Base-by-base conservation (phyloP, 2,888 invertebrate species). In the Cryptus armator region DNA sequence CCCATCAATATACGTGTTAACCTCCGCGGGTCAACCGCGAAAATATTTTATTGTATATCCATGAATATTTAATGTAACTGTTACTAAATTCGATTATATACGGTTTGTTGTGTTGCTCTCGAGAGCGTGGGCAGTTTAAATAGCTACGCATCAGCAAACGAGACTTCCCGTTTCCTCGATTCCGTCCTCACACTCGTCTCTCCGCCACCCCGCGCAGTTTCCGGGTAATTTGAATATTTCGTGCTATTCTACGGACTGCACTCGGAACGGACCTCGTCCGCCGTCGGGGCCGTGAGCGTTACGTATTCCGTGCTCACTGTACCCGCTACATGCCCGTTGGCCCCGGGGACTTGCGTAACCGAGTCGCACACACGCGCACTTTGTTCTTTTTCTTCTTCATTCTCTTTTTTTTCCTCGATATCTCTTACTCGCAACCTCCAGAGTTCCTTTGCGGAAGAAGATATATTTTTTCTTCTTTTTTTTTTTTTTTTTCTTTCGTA, bases 181-280 rank as follows among this genome's bases (percentile, higher is more conserved):
- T 44, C 64, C 68, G 62, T 70, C 67, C 59, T 37, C 37, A 37
- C 37, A 7, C 62, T 32, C 72, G 7, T 48, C 10, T 43, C 64
- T 19, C 53, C 43, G 32, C 37, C 56, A n/a, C 53, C 70, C 48
- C 70, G 44, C 72, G 62, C 84, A 48, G 56, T 85, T 85, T 85
- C 75, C 85, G 82, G 85, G 82, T 85, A 79, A 85, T 85, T 85
- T 85, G 82, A 85, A 85, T 85, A 85, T 82, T 85, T 56, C 82
- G 79, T 78, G 71, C 68, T 56, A 75, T 48, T 12, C 53, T 48
- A 53, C 81, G 74, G 68, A 78, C 81, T 78, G 74, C 62, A 16
- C 70, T 70, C 56, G 24, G 62, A 46, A 16, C 48, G 74, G 62
- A 56, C 59, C 72, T 72, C 62, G 44, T 46, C 46, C 64, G 46